A percentile compares a stretch with the other conserved stretches of the same genome.
These are phyloP conservation scores for Dynastes maya DNA, from an alignment of 2,888 invertebrate genomes.

Conservation along the genomic window DNA sequence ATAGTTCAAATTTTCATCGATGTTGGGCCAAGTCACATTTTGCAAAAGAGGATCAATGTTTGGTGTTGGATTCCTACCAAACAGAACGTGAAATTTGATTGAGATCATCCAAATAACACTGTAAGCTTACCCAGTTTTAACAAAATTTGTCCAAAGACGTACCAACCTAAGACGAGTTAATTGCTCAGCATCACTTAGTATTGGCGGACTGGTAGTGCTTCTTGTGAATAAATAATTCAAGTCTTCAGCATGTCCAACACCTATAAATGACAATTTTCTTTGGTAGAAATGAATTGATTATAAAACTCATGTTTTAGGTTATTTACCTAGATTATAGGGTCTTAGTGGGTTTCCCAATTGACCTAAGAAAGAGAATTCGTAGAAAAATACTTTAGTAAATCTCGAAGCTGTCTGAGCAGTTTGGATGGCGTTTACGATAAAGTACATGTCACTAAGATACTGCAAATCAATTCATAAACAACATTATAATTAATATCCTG, in stretches of 20 bases:
- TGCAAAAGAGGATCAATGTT: not conserved
- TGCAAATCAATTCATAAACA: not conserved
- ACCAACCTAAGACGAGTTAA: not conserved
- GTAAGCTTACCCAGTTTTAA: slow-evolving; percentile 3
- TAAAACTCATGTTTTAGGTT: not conserved
- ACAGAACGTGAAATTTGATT: not conserved
- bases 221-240: slow-evolving; percentile 30
- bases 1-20: slow-evolving; percentile 15
- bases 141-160: slow-evolving; percentile 25
- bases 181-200: not conserved
- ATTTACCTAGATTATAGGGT: slow-evolving; percentile 13
- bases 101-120: not conserved
- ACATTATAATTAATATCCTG: no score
- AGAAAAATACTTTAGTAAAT: slow-evolving; percentile 23
- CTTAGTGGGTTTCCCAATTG: slow-evolving; percentile 18
- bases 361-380: not conserved
- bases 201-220: not conserved
- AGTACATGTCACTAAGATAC: slow-evolving; percentile 20
- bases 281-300: not conserved
- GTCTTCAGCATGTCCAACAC: slow-evolving; percentile 28
- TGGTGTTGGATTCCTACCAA: slow-evolving; percentile 20
- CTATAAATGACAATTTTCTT: not conserved
- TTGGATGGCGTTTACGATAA: slow-evolving; percentile 7
- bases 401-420: slow-evolving; percentile 11
- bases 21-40: not conserved